Evolutionary conservation across 1,140 invertebrate species (phyloP).

Genomic region (Metaphire vulgaris): DNA sequence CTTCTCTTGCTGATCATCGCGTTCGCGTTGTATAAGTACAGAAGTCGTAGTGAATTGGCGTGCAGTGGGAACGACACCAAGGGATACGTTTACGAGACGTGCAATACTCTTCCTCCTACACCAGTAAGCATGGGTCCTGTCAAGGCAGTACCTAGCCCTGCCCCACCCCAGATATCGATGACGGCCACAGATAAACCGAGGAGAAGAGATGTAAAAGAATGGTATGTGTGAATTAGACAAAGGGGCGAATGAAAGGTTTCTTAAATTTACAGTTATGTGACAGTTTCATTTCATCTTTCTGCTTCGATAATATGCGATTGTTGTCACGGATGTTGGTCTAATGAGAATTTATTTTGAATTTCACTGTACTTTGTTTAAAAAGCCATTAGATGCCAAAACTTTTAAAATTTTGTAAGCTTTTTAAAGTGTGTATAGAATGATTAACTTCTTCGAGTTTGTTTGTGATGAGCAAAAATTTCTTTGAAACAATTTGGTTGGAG

Average conservation of each 20-base stretch:
- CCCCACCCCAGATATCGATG: conserved; percentile 20
- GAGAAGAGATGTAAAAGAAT: conserved; percentile 86
- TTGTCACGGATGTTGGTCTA: background rate
- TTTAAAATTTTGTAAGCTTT: too few species aligned
- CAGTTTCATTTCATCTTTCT: too few species aligned
- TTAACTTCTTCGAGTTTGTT: too few species aligned
- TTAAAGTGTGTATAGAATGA: too few species aligned
- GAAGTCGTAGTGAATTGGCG: conserved; percentile 70
- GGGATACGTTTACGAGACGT: conserved; percentile 44
- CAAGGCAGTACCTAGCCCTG: conserved; percentile 28
- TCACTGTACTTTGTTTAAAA: background rate
- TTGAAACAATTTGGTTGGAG: too few species aligned
- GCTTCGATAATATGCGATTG: background rate
- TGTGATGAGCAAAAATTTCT: too few species aligned
- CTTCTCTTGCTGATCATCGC: conserved; percentile 63
- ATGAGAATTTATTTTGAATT: background rate
- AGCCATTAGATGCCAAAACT: background rate
- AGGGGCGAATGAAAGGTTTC: background rate
- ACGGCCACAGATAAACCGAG: conserved; percentile 55
- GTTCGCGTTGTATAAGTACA: conserved; percentile 76
- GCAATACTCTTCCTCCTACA: conserved; percentile 21
- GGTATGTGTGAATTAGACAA: conserved; percentile 71
- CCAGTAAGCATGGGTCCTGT: background rate
- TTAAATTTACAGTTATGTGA: background rate
- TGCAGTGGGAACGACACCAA: conserved; percentile 78